A percentile compares a stretch with the other conserved stretches of the same genome.
These are phyloP conservation scores for Diplodus sargus DNA, from an alignment of 2,797 vertebrate genomes.

Conservation along the genomic window DNA sequence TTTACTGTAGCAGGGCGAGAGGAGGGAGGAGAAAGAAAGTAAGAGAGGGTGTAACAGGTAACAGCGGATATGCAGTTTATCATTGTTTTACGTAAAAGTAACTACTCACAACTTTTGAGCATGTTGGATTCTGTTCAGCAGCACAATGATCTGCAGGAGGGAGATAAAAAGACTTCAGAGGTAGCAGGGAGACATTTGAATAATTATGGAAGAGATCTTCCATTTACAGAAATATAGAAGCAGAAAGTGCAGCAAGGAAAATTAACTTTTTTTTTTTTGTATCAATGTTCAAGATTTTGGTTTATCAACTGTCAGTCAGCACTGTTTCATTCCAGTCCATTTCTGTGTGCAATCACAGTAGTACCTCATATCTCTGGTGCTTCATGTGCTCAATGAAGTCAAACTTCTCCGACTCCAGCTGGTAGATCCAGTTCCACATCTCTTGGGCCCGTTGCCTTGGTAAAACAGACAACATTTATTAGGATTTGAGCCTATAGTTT, in stretches of 20 bases:
- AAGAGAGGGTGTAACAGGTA: neutral
- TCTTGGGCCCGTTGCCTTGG: slow-evolving; percentile 89
- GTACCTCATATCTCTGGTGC: slow-evolving; percentile 92
- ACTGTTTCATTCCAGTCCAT: neutral
- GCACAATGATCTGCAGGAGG: slow-evolving; percentile 87
- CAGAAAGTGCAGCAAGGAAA: too few species aligned
- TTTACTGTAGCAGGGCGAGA: slow-evolving; percentile 81
- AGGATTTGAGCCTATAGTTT: neutral
- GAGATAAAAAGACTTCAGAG: neutral
- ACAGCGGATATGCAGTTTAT: neutral
- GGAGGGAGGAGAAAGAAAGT: neutral
- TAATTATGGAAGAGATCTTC: neutral
- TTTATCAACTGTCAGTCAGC: neutral
- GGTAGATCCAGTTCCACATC: slow-evolving; percentile 90
- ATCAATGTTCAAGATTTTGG: neutral
- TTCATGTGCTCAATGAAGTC: slow-evolving; percentile 90
- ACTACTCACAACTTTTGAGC: slow-evolving; percentile 94
- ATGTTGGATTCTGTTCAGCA: slow-evolving; percentile 93
- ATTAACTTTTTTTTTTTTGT: too few species aligned
- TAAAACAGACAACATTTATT: neutral
- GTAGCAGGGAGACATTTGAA: neutral
- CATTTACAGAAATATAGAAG: neutral
- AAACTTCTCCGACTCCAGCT: slow-evolving; percentile 94
- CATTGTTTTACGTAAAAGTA: neutral
- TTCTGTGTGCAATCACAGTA: neutral